phyloP scores from a whole-genome alignment of 1,140 invertebrate species.

The Bacillus rossius region DNA sequence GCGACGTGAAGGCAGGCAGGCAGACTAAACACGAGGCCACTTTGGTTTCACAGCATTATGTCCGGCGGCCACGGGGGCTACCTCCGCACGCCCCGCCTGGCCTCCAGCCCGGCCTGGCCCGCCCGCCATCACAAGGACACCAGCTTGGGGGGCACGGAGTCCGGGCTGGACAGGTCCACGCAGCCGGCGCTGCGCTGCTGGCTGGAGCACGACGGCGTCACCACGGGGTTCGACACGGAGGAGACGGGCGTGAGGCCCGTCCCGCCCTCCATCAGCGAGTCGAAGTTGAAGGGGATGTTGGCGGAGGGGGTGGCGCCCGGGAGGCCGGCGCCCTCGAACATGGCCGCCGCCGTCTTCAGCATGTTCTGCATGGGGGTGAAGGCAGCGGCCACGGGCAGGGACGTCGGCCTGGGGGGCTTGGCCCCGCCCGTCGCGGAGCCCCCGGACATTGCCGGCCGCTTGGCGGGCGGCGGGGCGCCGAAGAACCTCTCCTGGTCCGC shows the following conservation, averaged over 20 bases:
- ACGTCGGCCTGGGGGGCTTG: constrained; percentile 29
- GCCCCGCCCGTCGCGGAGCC: constrained; percentile 8
- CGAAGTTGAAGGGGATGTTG: constrained; percentile 85
- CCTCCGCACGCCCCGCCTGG: constrained; percentile 11
- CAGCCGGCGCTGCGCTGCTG: constrained; percentile 53
- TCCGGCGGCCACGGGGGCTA: background rate
- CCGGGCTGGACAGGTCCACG: constrained; percentile 60
- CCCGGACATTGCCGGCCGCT: constrained; percentile 8
- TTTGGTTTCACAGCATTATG: constrained; percentile 10
- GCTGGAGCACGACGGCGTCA: constrained; percentile 59
- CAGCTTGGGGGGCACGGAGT: constrained; percentile 62
- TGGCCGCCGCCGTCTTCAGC: constrained; percentile 24
- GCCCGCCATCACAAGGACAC: constrained; percentile 59
- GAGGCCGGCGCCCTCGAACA: constrained; percentile 63
- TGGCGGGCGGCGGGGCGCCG: background rate
- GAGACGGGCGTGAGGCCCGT: constrained; percentile 84
- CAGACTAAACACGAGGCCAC: constrained; percentile 10
- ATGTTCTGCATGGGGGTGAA: constrained; percentile 38
- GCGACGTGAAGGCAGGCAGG: background rate
- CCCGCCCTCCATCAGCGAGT: constrained; percentile 87
- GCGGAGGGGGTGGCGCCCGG: constrained; percentile 83
- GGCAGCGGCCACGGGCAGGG: constrained; percentile 34
- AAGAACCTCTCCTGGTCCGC: background rate
- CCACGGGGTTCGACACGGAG: constrained; percentile 56
- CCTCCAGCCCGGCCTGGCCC: background rate